A percentile compares a stretch with the other conserved stretches of the same genome.
phyloP scores from a whole-genome alignment of 2,797 vertebrate species.

The Acipenser transmontanus region DNA sequence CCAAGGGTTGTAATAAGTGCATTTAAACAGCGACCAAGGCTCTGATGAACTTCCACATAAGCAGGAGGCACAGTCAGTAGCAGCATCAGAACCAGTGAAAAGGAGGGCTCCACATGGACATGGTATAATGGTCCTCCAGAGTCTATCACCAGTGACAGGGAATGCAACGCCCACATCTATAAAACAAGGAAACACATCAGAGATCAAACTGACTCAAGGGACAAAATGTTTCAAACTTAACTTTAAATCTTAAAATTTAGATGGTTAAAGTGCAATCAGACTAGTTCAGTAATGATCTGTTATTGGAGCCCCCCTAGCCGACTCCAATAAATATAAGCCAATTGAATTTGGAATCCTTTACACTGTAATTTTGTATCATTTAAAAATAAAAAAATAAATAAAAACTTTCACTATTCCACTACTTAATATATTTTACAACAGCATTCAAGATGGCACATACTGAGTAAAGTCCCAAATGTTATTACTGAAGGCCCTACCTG shows the following conservation, averaged over 20 bases:
- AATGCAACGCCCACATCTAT: constrained; percentile 86
- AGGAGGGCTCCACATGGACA: constrained; percentile 69
- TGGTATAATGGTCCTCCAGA: constrained; percentile 72
- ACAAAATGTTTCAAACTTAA: background rate
- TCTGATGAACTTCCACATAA: constrained; percentile 79
- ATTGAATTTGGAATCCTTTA: no score
- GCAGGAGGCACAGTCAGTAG: constrained; percentile 73
- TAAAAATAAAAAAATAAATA: no score
- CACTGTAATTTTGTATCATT: no score
- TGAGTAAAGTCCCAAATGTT: no score
- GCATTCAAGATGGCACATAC: no score
- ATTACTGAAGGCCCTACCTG: constrained; percentile 57
- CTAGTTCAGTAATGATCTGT: no score
- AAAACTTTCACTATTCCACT: no score
- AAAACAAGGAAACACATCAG: constrained; percentile 14
- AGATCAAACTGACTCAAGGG: constrained; percentile 1
- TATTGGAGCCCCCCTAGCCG: no score
- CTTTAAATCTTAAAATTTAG: no score
- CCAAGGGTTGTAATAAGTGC: constrained; percentile 78
- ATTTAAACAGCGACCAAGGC: constrained; percentile 81
- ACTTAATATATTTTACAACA: no score
- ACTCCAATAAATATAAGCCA: no score
- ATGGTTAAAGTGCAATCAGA: no score
- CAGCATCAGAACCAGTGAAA: constrained; percentile 71
- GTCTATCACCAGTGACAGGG: constrained; percentile 76